Base-by-base conservation (phyloP, 2,113 vertebrate genomes). In the Seriola rivoliana region DNA sequence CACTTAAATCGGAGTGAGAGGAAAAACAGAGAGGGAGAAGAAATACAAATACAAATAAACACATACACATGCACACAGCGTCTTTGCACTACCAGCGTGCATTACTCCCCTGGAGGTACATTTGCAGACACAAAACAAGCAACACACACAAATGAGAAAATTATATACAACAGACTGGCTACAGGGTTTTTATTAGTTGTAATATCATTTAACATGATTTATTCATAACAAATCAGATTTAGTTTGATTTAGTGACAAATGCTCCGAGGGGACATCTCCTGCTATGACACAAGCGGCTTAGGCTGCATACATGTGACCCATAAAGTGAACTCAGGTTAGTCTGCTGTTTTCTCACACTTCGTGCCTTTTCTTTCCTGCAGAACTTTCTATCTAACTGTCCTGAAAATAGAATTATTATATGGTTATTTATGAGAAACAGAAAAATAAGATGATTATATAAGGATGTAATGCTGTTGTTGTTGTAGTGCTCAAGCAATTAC, bases 151-250 rank as follows among this genome's bases (percentile, higher is more conserved):
- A 81, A 42, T 32, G 12, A 57, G 19, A 40, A 23, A 4, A 32
- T 50, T 42, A 46, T n/a, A 40, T 50, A 32, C 16, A 69, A 63
- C 38, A 48, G 5, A 68, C 12, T 19, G 17, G 11, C 25, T 63
- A n/a, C 14, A 32, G 11, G 7, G 0, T 68, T 72, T 78, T 60
- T 46, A 71, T 62, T 57, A 38, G 67, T 23, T 29, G 52, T 21
- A 48, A 63, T 55, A 5, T 46, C 4, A 44, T 66, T 75, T 19
- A 57, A 40, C 23, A 86, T 64, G 40, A 78, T 50, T 68, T 72
- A 57, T 82, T 69, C 52, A 82, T 9, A 72, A 57, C 72, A 42
- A 73, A 78, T 63, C 13, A 42, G 17, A 54, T 73, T 85, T 40
- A 29, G 29, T 46, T 64, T 63, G 55, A 78, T 76, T 29, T 5